Percentiles rank a stretch among this genome's conserved stretches.
These are phyloP conservation scores for Chrysaora quinquecirrha DNA, from an alignment of 30 jellyfish, hydroid and myxozoan species.

Conservation along the genomic window DNA sequence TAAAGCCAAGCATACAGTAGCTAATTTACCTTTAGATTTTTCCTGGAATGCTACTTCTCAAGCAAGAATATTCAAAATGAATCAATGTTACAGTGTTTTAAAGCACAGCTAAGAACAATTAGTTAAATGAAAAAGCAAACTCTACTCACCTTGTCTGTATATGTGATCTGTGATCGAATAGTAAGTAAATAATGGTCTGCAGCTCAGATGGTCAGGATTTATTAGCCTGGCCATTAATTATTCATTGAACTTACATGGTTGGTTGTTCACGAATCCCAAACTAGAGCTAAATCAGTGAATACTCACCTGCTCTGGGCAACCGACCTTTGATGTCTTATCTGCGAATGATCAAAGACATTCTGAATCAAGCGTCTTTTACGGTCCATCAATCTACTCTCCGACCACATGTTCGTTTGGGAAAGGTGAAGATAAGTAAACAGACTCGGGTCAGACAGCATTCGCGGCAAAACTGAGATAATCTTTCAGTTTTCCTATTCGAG, in stretches of 20 bases:
- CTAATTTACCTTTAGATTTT: too few species aligned
- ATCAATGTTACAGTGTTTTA: too few species aligned
- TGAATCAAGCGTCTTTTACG: constrained; percentile 6
- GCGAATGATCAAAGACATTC: not conserved
- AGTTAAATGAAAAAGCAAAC: too few species aligned
- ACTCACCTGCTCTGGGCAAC: constrained; percentile 7
- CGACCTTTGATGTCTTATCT: constrained; percentile 11
- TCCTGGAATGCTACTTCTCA: too few species aligned
- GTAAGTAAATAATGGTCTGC: not conserved
- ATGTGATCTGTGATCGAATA: not conserved
- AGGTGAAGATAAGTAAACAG: not conserved
- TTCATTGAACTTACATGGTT: not conserved
- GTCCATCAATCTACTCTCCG: not conserved
- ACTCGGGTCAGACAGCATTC: not conserved
- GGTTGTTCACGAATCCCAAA: constrained; percentile 6
- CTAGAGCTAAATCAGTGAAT: not conserved
- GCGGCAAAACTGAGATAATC: not conserved
- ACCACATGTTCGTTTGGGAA: not conserved
- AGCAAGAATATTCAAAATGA: too few species aligned
- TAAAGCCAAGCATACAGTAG: too few species aligned
- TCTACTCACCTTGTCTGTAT: constrained; percentile 1
- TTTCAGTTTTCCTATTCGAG: not conserved
- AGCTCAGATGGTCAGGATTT: not conserved
- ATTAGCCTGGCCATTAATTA: not conserved
- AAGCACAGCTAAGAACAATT: too few species aligned